Evolutionary conservation across 2,113 vertebrate species (phyloP).

Genomic region (Dicerorhinus sumatrensis): DNA sequence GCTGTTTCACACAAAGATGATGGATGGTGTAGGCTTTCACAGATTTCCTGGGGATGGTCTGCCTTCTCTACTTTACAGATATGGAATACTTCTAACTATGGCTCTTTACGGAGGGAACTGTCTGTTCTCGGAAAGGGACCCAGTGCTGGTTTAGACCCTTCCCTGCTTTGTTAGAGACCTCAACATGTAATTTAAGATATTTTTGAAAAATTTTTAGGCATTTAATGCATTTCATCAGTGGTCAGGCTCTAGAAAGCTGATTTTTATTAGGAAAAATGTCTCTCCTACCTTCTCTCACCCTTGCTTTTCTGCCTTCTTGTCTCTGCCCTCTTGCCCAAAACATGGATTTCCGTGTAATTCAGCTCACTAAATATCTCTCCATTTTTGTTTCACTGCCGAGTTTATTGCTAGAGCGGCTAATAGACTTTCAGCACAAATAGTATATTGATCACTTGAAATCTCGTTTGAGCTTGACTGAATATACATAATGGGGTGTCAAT

Average conservation of each 20-base stretch:
- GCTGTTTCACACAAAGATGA: background rate
- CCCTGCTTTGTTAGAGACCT: background rate
- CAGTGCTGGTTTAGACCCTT: background rate
- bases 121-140: background rate
- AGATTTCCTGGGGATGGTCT: background rate
- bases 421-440: constrained; percentile 53
- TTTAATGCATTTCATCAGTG: background rate
- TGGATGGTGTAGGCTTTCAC: background rate
- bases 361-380: constrained; percentile 20
- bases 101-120: background rate
- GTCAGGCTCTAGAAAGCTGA: background rate
- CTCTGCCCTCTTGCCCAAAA: background rate
- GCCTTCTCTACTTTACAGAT: background rate
- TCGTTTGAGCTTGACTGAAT: constrained; percentile 69
- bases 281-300: background rate
- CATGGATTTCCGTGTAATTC: constrained; percentile 1
- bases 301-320: background rate
- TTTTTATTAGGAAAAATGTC: background rate
- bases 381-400: constrained; percentile 55
- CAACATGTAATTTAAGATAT: background rate
- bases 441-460: constrained; percentile 53
- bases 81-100: background rate
- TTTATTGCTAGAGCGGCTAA: constrained; percentile 53
- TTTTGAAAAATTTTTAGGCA: background rate
- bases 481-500: constrained; percentile 60